Conservation (phyloP, 2,113 vertebrate species). For the Mystacornis crossleyi region DNA sequence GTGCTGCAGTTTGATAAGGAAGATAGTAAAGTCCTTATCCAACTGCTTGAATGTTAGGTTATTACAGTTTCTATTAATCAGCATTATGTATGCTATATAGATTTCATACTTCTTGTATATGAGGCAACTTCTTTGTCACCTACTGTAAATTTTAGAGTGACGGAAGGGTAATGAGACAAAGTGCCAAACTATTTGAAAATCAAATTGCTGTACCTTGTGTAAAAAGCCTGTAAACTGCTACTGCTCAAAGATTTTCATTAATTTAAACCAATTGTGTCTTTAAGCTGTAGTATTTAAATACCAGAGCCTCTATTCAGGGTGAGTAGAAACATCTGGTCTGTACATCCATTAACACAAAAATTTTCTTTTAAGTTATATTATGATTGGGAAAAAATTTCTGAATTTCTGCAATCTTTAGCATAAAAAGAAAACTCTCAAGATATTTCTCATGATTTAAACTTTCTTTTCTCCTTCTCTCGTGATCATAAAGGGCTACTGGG, state of each 20-base stretch:
- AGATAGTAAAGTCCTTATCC: background rate
- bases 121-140: background rate
- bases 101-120: background rate
- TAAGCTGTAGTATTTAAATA: background rate
- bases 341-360: background rate
- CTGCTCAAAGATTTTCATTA: background rate
- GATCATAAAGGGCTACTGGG: background rate
- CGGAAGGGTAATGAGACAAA: slow-evolving; percentile 7
- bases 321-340: background rate
- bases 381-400: background rate
- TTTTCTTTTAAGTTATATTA: background rate
- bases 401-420: background rate
- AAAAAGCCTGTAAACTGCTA: background rate
- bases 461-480: background rate
- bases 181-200: slow-evolving; percentile 6
- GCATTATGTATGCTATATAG: background rate
- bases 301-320: background rate
- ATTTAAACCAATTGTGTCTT: background rate
- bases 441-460: background rate
- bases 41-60: background rate
- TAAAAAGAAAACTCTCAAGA: background rate
- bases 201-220: background rate
- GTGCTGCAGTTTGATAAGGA: background rate
- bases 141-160: slow-evolving; percentile 14
- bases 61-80: background rate